Evolutionary conservation across 2,113 vertebrate genomes (phyloP), one percentile per base, ranked within the genome.

Genomic region (Formicarius rufipectus): DNA sequence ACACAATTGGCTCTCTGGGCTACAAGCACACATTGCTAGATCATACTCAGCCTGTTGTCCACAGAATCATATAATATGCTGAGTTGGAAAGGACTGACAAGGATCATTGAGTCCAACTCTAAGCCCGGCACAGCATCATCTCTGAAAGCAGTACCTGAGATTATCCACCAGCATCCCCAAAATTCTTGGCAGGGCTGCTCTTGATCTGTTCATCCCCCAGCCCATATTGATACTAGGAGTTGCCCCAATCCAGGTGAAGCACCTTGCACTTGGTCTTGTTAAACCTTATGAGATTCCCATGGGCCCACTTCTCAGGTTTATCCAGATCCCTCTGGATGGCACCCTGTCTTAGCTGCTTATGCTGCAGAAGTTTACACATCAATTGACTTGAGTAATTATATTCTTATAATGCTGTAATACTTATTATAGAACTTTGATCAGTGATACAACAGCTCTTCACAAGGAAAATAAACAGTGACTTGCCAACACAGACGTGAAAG

Each of bases 211-310:
- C 31, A n/a, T 67, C 42, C 44, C 10, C 7, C 64, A 47, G 44
- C 42, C 42, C 33, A 8, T 33, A 4, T 14, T 23, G 35, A 49
- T 27, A 40, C 11, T 1, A 6, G 12, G 13, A 21, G 9, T 49
- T 76, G 39, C 30, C 31, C 21, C 0, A 0, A 14, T 25, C n/a
- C 55, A 31, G 1, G 3, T 25, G 28, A n/a, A 53, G n/a, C 28
- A 30, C 87, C 50, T 60, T 42, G 40, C 55, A 27, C 33, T 62
- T 16, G 35, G 14, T 76, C 40, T 47, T 47, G 17, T 49, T 33
- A 35, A 62, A 90, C 30, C 12, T 42, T 35, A 23, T 16, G 9
- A 49, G 24, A 62, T 15, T 49, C 15, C 47, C 42, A 23, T 23
- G 79, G 35, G 31, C 30, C 9, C 8, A 1, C 24, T 35, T 63